phyloP scores from a whole-genome alignment of 53 echinoderm and acorn worm genomes.

The Actinopyga echinites region DNA sequence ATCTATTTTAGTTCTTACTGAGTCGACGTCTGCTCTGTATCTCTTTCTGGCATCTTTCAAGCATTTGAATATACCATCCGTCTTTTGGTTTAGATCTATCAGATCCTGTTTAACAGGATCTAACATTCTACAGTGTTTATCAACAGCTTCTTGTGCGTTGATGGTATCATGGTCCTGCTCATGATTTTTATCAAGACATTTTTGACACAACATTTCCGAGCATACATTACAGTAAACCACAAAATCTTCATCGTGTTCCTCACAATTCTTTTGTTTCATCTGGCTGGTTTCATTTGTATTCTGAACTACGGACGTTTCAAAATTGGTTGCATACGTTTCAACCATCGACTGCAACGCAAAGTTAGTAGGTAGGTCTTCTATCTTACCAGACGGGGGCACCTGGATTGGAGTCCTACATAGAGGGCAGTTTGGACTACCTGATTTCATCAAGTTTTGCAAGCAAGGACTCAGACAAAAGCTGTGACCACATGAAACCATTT shows the following conservation, averaged over 20 bases:
- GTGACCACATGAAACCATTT: background rate
- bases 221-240: background rate
- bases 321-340: background rate
- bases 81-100: background rate
- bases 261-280: background rate
- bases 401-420: background rate
- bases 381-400: background rate
- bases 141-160: background rate
- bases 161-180: background rate
- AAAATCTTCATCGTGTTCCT: background rate
- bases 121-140: background rate
- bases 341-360: background rate
- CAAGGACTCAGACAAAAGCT: slow-evolving; percentile 12
- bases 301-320: too few species aligned
- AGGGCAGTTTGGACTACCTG: background rate
- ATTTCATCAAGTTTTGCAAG: background rate
- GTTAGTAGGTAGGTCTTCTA: slow-evolving; percentile 9
- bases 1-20: background rate
- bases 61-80: background rate
- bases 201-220: background rate
- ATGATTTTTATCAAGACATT: background rate
- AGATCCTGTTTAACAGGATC: background rate
- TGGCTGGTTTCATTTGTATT: background rate
- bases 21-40: background rate
- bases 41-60: background rate